Percentiles rank a stretch among this genome's conserved stretches.
phyloP scores from a whole-genome alignment of 1,140 invertebrate species.

The Spodoptera frugiperda region DNA sequence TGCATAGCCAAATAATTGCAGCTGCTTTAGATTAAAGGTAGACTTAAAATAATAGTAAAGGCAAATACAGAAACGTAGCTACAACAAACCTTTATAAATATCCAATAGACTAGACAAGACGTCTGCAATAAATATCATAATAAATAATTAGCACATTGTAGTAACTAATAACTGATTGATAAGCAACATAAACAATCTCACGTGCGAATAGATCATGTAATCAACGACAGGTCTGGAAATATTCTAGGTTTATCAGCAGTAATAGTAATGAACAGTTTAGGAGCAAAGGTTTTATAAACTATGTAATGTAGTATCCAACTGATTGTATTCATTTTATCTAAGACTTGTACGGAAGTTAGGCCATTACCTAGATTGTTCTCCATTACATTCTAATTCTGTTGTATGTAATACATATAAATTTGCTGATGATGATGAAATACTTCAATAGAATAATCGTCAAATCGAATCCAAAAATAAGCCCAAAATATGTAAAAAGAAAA shows the following conservation, averaged over 20 bases:
- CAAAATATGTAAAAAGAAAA: conserved; percentile 1
- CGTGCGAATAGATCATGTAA: conserved; percentile 9
- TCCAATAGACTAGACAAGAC: not conserved
- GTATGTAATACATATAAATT: too few relatives aligned
- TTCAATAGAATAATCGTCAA: too few relatives aligned
- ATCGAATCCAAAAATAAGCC: too few relatives aligned
- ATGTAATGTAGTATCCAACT: not conserved
- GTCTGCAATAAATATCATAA: not conserved
- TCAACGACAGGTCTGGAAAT: conserved; percentile 16
- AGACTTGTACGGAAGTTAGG: not conserved
- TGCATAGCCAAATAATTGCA: too few relatives aligned
- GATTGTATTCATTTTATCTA: not conserved
- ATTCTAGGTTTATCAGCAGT: not conserved
- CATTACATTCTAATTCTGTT: too few relatives aligned
- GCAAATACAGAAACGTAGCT: not conserved
- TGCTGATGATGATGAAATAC: too few relatives aligned
- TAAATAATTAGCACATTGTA: conserved; percentile 15
- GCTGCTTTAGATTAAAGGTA: too few relatives aligned
- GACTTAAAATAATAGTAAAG: too few relatives aligned
- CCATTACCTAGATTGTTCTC: too few relatives aligned
- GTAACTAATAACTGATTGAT: conserved; percentile 1
- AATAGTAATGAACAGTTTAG: not conserved
- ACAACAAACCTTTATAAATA: too few relatives aligned
- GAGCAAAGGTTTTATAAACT: conserved; percentile 8
- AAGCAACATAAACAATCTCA: conserved; percentile 13